Base-by-base conservation (phyloP, 2,888 invertebrate species). In the Boloria euphrosyne region DNA sequence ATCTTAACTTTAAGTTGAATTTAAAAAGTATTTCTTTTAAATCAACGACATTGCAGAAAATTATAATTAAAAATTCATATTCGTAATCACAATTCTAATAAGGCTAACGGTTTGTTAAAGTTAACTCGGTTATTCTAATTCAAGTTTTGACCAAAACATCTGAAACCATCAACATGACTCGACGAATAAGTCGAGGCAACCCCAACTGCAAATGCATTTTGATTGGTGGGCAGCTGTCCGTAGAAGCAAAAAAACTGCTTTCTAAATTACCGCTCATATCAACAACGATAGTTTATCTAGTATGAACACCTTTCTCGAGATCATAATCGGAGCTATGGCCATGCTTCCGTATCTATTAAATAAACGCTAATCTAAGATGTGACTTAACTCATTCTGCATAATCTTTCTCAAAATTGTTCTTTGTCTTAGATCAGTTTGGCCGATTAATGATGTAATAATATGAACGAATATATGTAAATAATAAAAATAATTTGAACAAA, bases 161-260 rank as follows among this genome's bases (percentile, higher is more conserved):
- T 55, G 31, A 57, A 60, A 54, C 38, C 73, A 69, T 72, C 75
- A 76, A 77, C 81, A 82, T 88, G 88, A 88, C 83, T 84, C 79
- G 84, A 80, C 84, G 79, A 86, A 84, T 87, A 83, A 80, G 69
- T 74, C 65, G 72, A 74, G 73, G 76, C 85, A 81, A 84, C 89
- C 89, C 90, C 83, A 79, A 80, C 78, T 80, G 82, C 80, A 82
- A 83, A 83, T 87, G 87, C 86, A 84, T 85, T 87, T 87, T 82
- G 85, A 87, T 87, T 85, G 85, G 89, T 86, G 84, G 84, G 79
- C 90, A 90, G 90, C 89, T 90, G 91, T 73, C 84, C 81, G 81
- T 84, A 75, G 82, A 81, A 76, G 85, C 85, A 87, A 90, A 86
- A 76, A 90, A 90, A 88, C 83, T 80, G 81, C 86, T 88, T 89